Percentiles rank a stretch among this genome's conserved stretches.
Conservation (phyloP, 2,888 invertebrate species). For the Drosophila maculinotata region DNA sequence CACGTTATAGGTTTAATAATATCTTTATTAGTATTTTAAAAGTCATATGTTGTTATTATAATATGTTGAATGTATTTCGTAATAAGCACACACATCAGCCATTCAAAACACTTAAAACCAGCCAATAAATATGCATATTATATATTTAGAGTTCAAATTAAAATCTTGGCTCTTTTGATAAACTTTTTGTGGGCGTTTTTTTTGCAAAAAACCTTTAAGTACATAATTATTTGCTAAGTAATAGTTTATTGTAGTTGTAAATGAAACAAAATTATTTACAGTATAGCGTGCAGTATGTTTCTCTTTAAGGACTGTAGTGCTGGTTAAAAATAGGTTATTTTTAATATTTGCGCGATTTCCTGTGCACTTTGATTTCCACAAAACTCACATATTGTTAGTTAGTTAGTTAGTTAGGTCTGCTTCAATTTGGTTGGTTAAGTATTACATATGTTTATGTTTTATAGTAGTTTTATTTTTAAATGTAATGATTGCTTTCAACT, state of each 20-base stretch:
- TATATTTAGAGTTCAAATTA: conserved; percentile 53
- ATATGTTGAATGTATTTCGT: conserved; percentile 75
- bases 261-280: conserved; percentile 73
- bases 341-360: conserved; percentile 24
- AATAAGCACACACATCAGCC: conserved; percentile 71
- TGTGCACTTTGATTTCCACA: conserved; percentile 38
- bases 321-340: conserved; percentile 37
- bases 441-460: conserved; percentile 35
- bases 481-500: conserved; percentile 78
- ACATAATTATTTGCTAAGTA: conserved; percentile 42
- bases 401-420: conserved; percentile 12
- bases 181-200: conserved; percentile 5
- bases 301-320: conserved; percentile 38
- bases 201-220: conserved; percentile 49
- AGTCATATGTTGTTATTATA: conserved; percentile 79
- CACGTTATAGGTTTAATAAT: conserved; percentile 69
- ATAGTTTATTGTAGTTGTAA: conserved; percentile 45
- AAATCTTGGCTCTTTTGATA: conserved; percentile 30
- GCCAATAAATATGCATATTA: conserved; percentile 52
- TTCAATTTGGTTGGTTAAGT: conserved; percentile 39
- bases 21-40: conserved; percentile 77
- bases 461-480: conserved; percentile 58
- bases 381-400: conserved; percentile 27
- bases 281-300: conserved; percentile 55
- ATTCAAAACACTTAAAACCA: conserved; percentile 26